These are phyloP conservation scores for Miniopterus natalensis DNA, from an alignment of 2,113 vertebrate genomes.

Conservation along the genomic window DNA sequence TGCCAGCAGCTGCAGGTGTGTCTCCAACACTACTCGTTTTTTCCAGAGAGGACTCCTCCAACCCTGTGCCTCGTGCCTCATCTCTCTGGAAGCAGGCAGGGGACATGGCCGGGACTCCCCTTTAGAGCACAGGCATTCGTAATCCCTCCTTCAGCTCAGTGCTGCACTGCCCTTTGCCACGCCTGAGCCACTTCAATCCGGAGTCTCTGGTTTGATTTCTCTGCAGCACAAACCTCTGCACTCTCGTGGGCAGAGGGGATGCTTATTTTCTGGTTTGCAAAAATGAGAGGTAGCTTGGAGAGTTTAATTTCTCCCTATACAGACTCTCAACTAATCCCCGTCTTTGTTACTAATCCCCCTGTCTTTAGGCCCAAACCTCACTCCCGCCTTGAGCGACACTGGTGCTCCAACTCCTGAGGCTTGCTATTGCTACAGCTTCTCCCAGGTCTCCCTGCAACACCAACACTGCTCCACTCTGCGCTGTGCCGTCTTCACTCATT, in stretches of 20 bases:
- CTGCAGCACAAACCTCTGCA: neutral
- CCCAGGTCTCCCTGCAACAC: too few species aligned
- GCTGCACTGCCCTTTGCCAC: accelerated
- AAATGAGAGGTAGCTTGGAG: neutral
- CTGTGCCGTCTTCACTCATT: neutral
- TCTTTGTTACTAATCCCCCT: neutral
- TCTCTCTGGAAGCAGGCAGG: neutral
- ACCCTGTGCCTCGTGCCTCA: accelerated
- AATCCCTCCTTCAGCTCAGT: neutral
- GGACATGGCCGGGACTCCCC: neutral
- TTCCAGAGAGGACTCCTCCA: neutral
- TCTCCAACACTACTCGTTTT: accelerated
- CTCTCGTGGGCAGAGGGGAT: neutral
- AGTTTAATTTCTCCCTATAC: neutral
- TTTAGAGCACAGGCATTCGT: neutral
- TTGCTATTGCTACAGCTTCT: neutral
- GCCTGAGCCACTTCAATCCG: neutral
- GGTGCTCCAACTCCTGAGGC: neutral
- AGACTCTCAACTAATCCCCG: too few species aligned
- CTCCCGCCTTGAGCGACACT: accelerated
- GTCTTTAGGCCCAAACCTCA: neutral
- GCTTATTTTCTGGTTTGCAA: neutral
- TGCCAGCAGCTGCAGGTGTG: neutral
- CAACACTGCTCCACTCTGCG: neutral
- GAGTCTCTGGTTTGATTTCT: accelerated